Percentiles rank a stretch among this genome's conserved stretches.
These are phyloP conservation scores for Aricia artaxerxes DNA, from an alignment of 2,888 invertebrate species.

Conservation along the genomic window DNA sequence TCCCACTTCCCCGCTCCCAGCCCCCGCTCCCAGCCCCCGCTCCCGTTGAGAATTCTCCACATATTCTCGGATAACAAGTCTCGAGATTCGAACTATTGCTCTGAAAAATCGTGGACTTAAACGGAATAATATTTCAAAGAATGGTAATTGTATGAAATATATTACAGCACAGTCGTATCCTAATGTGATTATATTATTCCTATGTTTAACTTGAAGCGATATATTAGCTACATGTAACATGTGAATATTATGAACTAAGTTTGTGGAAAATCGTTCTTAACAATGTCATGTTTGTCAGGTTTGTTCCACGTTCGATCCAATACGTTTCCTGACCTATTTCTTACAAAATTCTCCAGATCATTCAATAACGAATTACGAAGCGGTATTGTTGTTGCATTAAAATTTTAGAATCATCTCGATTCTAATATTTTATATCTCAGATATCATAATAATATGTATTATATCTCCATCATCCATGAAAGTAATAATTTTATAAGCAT, in stretches of 20 bases:
- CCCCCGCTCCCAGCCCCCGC: background rate
- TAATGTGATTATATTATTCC: conserved; percentile 11
- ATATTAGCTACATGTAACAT: background rate
- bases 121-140: conserved; percentile 37
- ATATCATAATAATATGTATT: background rate
- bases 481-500: background rate
- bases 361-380: too few relatives aligned
- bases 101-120: conserved; percentile 45
- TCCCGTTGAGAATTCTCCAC: conserved; percentile 31
- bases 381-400: too few relatives aligned
- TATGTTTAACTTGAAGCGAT: background rate
- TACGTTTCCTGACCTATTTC: too few relatives aligned
- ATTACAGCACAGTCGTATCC: background rate
- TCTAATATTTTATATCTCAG: background rate
- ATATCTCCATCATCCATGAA: too few relatives aligned
- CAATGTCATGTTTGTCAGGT: too few relatives aligned
- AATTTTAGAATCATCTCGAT: background rate
- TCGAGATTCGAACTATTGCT: conserved; percentile 41
- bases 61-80: conserved; percentile 42
- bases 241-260: background rate
- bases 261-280: background rate
- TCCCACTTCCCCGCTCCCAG: conserved; percentile 10
- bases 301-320: too few relatives aligned
- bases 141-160: conserved; percentile 3
- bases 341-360: too few relatives aligned